A percentile compares a stretch with the other conserved stretches of the same genome.
Evolutionary conservation across 2,888 invertebrate species (phyloP).

Genomic region (Hypolimnas misippus): DNA sequence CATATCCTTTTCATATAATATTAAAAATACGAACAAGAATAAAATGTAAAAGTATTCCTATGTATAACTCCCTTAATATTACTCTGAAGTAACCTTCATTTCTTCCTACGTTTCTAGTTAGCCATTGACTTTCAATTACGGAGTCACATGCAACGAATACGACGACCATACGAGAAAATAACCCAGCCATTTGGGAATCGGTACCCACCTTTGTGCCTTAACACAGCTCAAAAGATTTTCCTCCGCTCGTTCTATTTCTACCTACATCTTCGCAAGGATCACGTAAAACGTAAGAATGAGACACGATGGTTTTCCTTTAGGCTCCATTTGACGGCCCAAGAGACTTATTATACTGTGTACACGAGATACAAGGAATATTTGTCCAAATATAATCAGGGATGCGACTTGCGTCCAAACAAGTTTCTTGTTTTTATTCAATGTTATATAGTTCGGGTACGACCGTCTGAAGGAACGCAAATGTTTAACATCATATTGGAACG

Average conservation of each 20-base stretch:
- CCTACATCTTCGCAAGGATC: slow-evolving; percentile 68
- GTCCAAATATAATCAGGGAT: slow-evolving; percentile 82
- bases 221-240: slow-evolving; percentile 78
- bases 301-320: slow-evolving; percentile 76
- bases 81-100: neutral
- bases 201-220: slow-evolving; percentile 70
- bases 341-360: slow-evolving; percentile 82
- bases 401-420: slow-evolving; percentile 72
- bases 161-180: slow-evolving; percentile 69
- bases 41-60: neutral
- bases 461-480: slow-evolving; percentile 68
- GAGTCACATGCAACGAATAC: slow-evolving; percentile 54
- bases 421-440: slow-evolving; percentile 74
- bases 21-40: neutral
- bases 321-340: slow-evolving; percentile 77
- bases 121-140: slow-evolving; percentile 70
- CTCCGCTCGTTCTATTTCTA: slow-evolving; percentile 72
- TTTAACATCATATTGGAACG: slow-evolving; percentile 74
- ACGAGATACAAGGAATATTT: slow-evolving; percentile 75
- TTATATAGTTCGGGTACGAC: slow-evolving; percentile 60
- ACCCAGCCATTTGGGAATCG: slow-evolving; percentile 71
- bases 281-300: slow-evolving; percentile 71
- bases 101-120: slow-evolving; percentile 45
- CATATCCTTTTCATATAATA: neutral
- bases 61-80: too few relatives aligned